phyloP scores from a whole-genome alignment of 2,797 vertebrate species.

The Malacoctenus gilli region DNA sequence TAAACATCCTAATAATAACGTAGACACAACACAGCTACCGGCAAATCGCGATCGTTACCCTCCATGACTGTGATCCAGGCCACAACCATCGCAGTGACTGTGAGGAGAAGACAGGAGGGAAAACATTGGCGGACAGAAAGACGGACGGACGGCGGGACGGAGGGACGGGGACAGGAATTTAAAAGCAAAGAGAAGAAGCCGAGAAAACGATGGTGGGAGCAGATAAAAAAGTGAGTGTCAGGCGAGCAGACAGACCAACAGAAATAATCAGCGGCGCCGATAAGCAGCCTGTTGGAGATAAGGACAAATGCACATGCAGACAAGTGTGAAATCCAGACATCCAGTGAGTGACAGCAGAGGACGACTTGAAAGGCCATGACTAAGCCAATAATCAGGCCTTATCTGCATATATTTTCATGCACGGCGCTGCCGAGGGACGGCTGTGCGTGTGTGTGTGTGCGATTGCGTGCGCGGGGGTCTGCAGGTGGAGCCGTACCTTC shows the following conservation, averaged over 20 bases:
- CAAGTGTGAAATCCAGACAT: slow-evolving; percentile 72
- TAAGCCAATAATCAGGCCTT: slow-evolving; percentile 45
- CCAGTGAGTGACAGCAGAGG: slow-evolving; percentile 67
- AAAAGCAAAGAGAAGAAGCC: slow-evolving; percentile 18
- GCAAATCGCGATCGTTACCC: slow-evolving; percentile 72
- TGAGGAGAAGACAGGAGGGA: slow-evolving; percentile 35
- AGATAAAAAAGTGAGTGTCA: slow-evolving; percentile 56
- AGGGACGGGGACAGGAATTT: neutral
- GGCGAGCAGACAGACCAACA: slow-evolving; percentile 52
- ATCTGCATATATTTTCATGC: slow-evolving; percentile 55
- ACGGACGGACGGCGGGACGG: slow-evolving; percentile 11
- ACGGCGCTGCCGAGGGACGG: neutral
- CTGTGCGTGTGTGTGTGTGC: too few species aligned
- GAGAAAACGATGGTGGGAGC: slow-evolving; percentile 40
- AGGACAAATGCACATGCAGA: slow-evolving; percentile 64
- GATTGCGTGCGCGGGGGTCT: neutral
- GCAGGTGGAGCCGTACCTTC: slow-evolving; percentile 85
- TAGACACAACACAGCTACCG: slow-evolving; percentile 34
- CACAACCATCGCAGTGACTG: slow-evolving; percentile 80
- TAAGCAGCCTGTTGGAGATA: slow-evolving; percentile 62
- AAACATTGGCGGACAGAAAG: slow-evolving; percentile 31
- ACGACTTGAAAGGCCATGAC: slow-evolving; percentile 64
- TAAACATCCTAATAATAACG: too few species aligned
- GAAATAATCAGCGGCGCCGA: slow-evolving; percentile 60
- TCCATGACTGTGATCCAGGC: slow-evolving; percentile 84